Percentiles rank a stretch among this genome's conserved stretches.
These are phyloP conservation scores for Tyrophagus putrescentiae DNA, from an alignment of 1,140 invertebrate genomes.

Conservation along the genomic window DNA sequence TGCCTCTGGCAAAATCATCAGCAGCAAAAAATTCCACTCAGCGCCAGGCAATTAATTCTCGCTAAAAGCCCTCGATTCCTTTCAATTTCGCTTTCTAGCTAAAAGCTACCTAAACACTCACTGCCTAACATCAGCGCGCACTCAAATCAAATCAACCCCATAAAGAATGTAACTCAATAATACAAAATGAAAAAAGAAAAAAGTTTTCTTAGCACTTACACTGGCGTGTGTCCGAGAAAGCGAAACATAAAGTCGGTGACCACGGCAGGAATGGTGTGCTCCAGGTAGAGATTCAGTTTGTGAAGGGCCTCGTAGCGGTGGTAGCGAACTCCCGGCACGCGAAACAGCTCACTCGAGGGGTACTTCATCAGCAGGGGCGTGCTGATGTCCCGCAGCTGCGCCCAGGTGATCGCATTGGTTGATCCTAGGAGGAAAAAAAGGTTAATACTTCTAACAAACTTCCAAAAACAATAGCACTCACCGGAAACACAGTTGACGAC, in stretches of 20 bases:
- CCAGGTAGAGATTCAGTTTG: constrained; percentile 19
- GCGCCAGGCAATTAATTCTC: not conserved
- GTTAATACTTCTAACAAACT: not conserved
- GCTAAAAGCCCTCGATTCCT: no score
- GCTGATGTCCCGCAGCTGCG: constrained; percentile 29
- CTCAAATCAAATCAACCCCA: constrained; percentile 7
- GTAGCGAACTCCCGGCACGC: constrained; percentile 23
- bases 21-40: not conserved
- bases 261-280: constrained; percentile 26
- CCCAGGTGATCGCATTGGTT: constrained; percentile 54
- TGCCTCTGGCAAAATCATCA: no score
- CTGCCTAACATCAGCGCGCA: no score
- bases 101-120: no score
- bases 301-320: constrained; percentile 22
- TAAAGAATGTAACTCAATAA: no score
- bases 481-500: constrained; percentile 20
- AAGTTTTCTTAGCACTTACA: constrained; percentile 22
- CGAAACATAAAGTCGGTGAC: constrained; percentile 24
- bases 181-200: not conserved
- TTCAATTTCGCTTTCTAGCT: no score
- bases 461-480: no score
- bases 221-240: constrained; percentile 24
- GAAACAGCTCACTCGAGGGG: constrained; percentile 24
- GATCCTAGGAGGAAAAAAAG: constrained; percentile 5
- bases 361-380: constrained; percentile 24